A percentile compares a stretch with the other conserved stretches of the same genome.
phyloP scores from a whole-genome alignment of 2,797 vertebrate species.

The Sebastes wilsoni region DNA sequence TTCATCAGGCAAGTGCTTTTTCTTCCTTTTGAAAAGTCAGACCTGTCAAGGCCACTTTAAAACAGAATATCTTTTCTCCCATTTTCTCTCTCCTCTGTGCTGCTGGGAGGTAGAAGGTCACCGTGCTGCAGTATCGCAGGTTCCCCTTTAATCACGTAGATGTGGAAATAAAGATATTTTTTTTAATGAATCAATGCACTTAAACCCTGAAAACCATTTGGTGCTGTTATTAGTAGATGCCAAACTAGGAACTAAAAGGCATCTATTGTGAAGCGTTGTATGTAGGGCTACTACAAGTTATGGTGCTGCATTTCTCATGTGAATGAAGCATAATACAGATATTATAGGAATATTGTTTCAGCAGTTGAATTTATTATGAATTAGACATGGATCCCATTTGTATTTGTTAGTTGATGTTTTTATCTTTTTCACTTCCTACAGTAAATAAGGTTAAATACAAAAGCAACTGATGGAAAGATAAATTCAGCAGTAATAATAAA shows the following conservation, averaged over 20 bases:
- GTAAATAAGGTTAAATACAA: background rate
- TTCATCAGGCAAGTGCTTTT: conserved; percentile 63
- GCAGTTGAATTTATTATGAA: background rate
- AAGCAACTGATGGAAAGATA: background rate
- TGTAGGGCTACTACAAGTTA: background rate
- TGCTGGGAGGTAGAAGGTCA: conserved; percentile 55
- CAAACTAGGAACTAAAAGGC: background rate
- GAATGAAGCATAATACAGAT: background rate
- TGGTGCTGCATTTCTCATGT: background rate
- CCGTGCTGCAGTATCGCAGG: background rate
- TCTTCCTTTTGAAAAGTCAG: conserved; percentile 59
- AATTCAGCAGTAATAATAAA: background rate
- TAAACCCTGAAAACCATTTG: conserved; percentile 8
- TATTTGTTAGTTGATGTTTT: background rate
- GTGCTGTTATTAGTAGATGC: conserved; percentile 23
- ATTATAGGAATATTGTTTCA: background rate
- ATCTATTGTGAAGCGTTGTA: background rate
- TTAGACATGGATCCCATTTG: background rate
- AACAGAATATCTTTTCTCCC: conserved; percentile 46
- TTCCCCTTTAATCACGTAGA: conserved; percentile 41
- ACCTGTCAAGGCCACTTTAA: conserved; percentile 64
- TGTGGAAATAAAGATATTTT: conserved; percentile 30
- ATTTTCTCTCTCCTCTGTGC: conserved; percentile 20
- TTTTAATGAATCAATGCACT: conserved; percentile 34
- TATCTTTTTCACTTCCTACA: background rate